Evolutionary conservation across 1,140 invertebrate species (phyloP), one percentile per base, ranked within the genome.

Genomic region (Maconellicoccus hirsutus): DNA sequence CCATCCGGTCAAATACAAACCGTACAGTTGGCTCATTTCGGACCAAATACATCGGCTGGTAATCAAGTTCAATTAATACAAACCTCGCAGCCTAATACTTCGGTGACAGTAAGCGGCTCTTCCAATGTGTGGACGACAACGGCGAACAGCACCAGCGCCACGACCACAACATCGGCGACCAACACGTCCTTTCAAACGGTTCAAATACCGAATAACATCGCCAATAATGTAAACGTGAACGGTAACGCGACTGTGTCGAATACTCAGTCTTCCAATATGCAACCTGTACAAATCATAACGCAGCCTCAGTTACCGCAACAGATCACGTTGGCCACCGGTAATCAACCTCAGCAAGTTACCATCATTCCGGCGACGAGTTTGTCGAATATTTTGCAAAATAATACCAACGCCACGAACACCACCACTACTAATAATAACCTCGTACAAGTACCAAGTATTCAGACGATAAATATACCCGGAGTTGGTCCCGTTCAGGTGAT

Each of bases 1-100:
- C 91, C 91, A 0, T 89, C 85, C 73, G 92, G 91, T 2, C 92
- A 93, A 78, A 89, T 94, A 70, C 91, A 93, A 76, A 90, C 92
- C 78, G 89, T 90, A 69, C 89, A 92, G 79, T 84, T 91, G 72
- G 85, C 89, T 0, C 86, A 85, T 27, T 61, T 66, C 16, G 21
- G 8, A 4, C 61, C 61, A 8, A 66, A 66, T 66, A 26, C 61
- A 4, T 66, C 61, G 22, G 61, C 25, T 26, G 61, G 22, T 26
- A 26, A 26, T 26, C 61, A 66, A 26, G 61, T 66, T 4, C 61
- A 66, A 19, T 26, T 66, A 8, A 66, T 66, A 8, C 42, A 52
- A 52, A 52, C 23, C 21, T 38, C 70, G 7, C 22, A 70, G 21
- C 70, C 70, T 21, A 22, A 6, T 19, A 70, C 33, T 6, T 70